Evolutionary conservation across 2,888 invertebrate species (phyloP), one percentile per base, ranked within the genome.

Genomic region (Spatulosminthurus flaviceps): DNA sequence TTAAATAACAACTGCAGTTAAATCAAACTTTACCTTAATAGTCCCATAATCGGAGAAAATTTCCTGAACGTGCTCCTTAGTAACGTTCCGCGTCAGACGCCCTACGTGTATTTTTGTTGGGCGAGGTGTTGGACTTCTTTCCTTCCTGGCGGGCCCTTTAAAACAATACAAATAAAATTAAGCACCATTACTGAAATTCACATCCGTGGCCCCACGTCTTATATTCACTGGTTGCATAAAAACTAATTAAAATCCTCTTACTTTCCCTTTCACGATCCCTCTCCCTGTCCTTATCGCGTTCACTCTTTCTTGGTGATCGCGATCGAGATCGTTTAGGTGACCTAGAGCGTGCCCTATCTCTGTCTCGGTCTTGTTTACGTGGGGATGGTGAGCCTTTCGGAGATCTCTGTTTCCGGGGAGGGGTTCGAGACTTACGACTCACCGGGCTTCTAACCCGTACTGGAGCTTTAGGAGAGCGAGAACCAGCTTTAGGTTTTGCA

Each of bases 101-200:
- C 97, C 97, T 81, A 98, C 93, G 87, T 98, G 97, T 86, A 98
- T 96, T 86, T 97, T 94, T 0, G 94, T 94, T 0, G 97, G 96
- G 61, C 94, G 92, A 0, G 97, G 97, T 0, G 95, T 94, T 0
- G 96, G 95, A 0, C 96, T 95, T 51, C 95, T 92, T 86, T 95
- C 94, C 13, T 95, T 92, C 22, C 87, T 85, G 0, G 78, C 70
- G n/a, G 77, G 77, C 16, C 69, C 77, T 77, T 26, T 7, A 34
- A 34, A 34, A 34, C 34, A 9, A 34, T 34, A 34, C 9, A 34
- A 34, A 7, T 4, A 4, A 34, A 34, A 7, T 34, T 34, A 34
- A 4, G 34, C 9, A 4, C 9, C 34, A 34, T 7, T 9, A 34
- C 34, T n/a, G n/a, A n/a, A n/a, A n/a, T n/a, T n/a, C n/a, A n/a